Evolutionary conservation across 2,113 vertebrate genomes (phyloP).

Genomic region (Siniperca chuatsi): DNA sequence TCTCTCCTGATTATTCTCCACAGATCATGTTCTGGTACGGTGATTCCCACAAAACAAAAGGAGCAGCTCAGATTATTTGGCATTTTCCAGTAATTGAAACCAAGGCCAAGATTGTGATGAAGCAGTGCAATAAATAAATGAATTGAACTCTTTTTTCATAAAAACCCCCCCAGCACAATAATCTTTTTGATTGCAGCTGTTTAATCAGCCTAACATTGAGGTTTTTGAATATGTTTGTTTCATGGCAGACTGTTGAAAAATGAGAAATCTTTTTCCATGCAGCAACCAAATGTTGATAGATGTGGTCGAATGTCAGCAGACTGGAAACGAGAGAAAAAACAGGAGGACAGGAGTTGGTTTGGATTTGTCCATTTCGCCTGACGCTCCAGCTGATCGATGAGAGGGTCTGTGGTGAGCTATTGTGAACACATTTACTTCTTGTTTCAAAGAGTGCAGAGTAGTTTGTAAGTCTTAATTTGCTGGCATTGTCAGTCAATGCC

Average conservation of each 20-base stretch:
- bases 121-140: background rate
- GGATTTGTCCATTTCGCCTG: constrained; percentile 32
- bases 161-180: constrained; percentile 13
- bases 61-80: constrained; percentile 36
- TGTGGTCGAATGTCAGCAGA: constrained; percentile 26
- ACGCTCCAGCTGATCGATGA: constrained; percentile 62
- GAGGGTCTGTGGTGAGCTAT: constrained; percentile 40
- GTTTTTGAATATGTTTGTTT: constrained; percentile 30
- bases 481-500: constrained; percentile 67
- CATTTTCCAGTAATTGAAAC: constrained; percentile 44
- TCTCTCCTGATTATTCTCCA: constrained; percentile 51
- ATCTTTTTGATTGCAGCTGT: constrained; percentile 44
- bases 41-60: constrained; percentile 40
- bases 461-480: constrained; percentile 74
- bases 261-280: constrained; percentile 14
- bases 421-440: constrained; percentile 55
- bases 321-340: constrained; percentile 27
- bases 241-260: constrained; percentile 23
- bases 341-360: constrained; percentile 42
- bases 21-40: constrained; percentile 34
- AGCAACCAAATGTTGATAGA: constrained; percentile 39
- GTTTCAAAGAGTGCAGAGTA: constrained; percentile 54
- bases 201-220: constrained; percentile 17
- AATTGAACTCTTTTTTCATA: constrained; percentile 12
- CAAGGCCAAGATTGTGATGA: constrained; percentile 20